Base-by-base conservation (phyloP, 2,888 invertebrate genomes). In the Hydrotaea cyrtoneurina region DNA sequence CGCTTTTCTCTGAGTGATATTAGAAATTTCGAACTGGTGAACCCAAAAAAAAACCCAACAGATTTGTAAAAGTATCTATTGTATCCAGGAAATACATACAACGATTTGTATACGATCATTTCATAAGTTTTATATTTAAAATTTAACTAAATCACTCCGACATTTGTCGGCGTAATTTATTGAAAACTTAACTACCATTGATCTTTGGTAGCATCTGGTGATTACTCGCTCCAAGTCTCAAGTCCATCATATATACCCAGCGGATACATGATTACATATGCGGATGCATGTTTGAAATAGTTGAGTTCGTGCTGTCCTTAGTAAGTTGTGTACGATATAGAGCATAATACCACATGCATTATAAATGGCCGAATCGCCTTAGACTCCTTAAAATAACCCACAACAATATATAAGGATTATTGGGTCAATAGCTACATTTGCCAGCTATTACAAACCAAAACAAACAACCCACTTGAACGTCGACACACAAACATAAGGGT, bases 361-460 rank as follows among this genome's bases (percentile, higher is more conserved):
- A 59, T 26, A 59, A 59, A 21, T 59, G 13, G 59, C 19, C 23
- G 26, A 59, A 59, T 59, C 59, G 59, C 26, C 59, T 26, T 26
- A 26, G 59, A 59, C 59, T 26, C 59, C 23, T 59, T 55, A 59
- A 59, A 59, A 59, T 59, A 59, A 59, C 7, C 26, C 26, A 59
- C 59, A 26, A 26, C 59, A 59, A 59, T 26, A 59, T 26, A 36
- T 17, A 64, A 1, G 36, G 64, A 66, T 43, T 66, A 66, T 66
- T 66, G 43, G 66, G 66, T 66, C 66, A 66, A 66, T 66, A 66
- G 66, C 66, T 66, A 66, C 21, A 66, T 39, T 43, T 43, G 39
- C 66, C 36, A 64, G 59, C 31, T 10, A 39, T 19, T 66, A 19
- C 39, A 21, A 66, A 43, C 36, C 17, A 39, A 39, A 66, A 66